phyloP scores from a whole-genome alignment of 2,797 vertebrate genomes.

The Cynopterus sphinx region DNA sequence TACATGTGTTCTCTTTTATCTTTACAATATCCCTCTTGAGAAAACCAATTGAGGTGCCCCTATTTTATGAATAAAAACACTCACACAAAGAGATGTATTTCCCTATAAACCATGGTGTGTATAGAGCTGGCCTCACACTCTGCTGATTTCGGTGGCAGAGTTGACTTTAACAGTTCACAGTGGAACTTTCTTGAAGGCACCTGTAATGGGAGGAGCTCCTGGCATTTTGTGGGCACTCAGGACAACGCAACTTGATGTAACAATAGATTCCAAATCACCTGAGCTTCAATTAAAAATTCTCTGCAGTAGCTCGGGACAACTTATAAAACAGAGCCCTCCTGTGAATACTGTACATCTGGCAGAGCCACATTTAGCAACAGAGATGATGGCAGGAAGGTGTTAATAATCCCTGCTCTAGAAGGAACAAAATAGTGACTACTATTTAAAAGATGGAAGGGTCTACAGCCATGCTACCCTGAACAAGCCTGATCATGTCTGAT shows the following conservation, averaged over 20 bases:
- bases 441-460: neutral
- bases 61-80: neutral
- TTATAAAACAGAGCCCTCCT: neutral
- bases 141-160: neutral
- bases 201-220: neutral
- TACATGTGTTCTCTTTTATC: neutral
- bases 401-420: neutral
- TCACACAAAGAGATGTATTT: neutral
- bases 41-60: neutral
- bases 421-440: neutral
- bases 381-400: neutral
- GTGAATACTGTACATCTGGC: neutral
- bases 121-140: neutral
- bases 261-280: neutral
- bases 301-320: neutral
- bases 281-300: neutral
- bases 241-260: neutral
- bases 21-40: neutral
- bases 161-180: neutral
- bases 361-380: neutral
- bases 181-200: neutral
- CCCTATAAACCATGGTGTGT: neutral
- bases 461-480: too few relatives aligned
- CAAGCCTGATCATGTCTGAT: too few relatives aligned
- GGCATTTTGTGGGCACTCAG: neutral